Conservation (phyloP, 2,888 invertebrate genomes). For the Miltochrista miniata region DNA sequence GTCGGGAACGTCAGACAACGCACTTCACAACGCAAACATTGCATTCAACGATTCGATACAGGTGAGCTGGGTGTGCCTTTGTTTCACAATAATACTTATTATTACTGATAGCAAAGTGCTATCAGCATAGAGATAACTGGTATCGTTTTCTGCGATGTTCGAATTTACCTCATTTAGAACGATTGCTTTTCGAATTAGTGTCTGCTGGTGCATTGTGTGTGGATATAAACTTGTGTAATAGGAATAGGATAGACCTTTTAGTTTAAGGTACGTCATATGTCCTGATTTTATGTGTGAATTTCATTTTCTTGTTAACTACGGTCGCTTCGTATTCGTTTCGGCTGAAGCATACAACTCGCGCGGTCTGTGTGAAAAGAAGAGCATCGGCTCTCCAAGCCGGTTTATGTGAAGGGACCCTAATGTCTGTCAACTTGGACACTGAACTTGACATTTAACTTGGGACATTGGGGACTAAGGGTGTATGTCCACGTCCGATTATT, state of each 20-base stretch:
- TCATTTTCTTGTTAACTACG: no score
- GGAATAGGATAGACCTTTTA: background rate
- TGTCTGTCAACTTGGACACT: no score
- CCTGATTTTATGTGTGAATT: background rate
- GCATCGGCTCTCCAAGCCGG: background rate
- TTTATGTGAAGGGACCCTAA: no score
- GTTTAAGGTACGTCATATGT: conserved; percentile 1
- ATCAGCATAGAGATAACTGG: conserved; percentile 1
- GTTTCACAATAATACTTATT: conserved; percentile 5
- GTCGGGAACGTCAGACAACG: conserved; percentile 5
- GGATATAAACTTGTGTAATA: background rate
- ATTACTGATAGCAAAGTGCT: conserved; percentile 6
- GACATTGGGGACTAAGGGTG: no score
- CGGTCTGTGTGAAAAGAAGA: background rate
- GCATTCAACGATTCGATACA: conserved; percentile 20
- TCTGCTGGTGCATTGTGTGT: background rate
- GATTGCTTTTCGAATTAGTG: background rate
- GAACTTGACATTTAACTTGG: no score
- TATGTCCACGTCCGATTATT: no score
- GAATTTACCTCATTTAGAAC: background rate
- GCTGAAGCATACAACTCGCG: no score
- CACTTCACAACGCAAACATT: conserved; percentile 5
- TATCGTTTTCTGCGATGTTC: background rate
- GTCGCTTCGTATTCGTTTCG: no score
- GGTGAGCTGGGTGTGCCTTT: conserved; percentile 18